phyloP scores from a whole-genome alignment of 2,888 invertebrate genomes.

The Sinodicranocentrus sp. region DNA sequence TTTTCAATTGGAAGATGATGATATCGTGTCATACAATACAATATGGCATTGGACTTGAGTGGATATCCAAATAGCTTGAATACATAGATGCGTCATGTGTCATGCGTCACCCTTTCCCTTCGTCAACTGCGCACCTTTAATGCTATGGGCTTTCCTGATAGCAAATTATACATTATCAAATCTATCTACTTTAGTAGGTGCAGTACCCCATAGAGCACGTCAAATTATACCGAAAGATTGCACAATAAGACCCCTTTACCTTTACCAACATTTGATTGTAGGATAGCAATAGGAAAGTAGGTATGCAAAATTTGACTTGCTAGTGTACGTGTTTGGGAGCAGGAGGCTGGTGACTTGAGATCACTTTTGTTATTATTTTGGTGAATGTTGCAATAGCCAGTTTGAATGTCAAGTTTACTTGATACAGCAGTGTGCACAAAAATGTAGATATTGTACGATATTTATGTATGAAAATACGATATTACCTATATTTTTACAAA shows the following conservation, averaged over 20 bases:
- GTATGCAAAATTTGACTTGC: background rate
- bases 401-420: conserved; percentile 24
- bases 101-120: conserved; percentile 16
- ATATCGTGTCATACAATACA: background rate
- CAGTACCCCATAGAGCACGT: background rate
- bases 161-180: too few species aligned
- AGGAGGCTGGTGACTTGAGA: background rate
- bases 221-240: background rate
- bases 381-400: background rate
- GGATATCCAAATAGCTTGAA: background rate
- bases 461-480: too few species aligned
- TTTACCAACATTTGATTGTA: conserved; percentile 4
- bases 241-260: conserved; percentile 29
- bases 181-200: too few species aligned
- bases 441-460: background rate
- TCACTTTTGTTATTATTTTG: background rate
- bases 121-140: background rate
- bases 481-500: too few species aligned
- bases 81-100: background rate
- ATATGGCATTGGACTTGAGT: too few species aligned
- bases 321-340: conserved; percentile 15
- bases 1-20: background rate
- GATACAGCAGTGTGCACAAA: background rate
- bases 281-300: background rate
- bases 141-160: background rate